These are phyloP conservation scores for Campylomormyrus numenius DNA, from an alignment of 2,113 vertebrate genomes.

Conservation along the genomic window DNA sequence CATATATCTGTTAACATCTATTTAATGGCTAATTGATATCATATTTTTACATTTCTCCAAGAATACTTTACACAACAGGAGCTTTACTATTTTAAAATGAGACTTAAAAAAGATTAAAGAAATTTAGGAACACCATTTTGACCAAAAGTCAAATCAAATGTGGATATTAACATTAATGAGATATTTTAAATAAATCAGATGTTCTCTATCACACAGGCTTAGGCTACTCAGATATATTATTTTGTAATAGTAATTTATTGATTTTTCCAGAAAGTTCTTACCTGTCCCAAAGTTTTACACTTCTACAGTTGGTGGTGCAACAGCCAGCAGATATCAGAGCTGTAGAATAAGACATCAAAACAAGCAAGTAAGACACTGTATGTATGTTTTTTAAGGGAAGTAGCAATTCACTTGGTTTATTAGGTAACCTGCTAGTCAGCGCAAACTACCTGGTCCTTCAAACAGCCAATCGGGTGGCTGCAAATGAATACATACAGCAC, in stretches of 20 bases:
- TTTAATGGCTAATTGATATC: not conserved
- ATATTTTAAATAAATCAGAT: not conserved
- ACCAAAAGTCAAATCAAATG: too few relatives aligned
- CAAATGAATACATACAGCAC: not conserved
- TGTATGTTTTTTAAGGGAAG: not conserved
- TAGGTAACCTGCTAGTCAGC: not conserved
- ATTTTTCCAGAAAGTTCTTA: not conserved
- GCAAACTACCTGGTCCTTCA: not conserved
- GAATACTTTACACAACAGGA: not conserved
- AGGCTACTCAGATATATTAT: not conserved
- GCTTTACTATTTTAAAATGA: not conserved
- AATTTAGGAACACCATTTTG: not conserved
- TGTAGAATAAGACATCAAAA: conserved; percentile 2
- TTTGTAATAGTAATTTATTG: not conserved
- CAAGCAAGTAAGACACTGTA: not conserved
- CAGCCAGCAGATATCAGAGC: conserved; percentile 60
- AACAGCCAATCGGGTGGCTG: not conserved
- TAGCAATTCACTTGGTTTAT: not conserved
- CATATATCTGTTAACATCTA: not conserved
- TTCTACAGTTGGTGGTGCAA: conserved; percentile 68
- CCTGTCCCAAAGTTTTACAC: conserved; percentile 62
- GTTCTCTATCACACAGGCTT: not conserved
- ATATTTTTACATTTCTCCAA: not conserved
- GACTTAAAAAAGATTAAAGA: not conserved
- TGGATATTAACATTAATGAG: not conserved